A percentile compares a stretch with the other conserved stretches of the same genome.
Conservation (phyloP, 2,797 vertebrate genomes). For the Phylloscopus collybita region DNA sequence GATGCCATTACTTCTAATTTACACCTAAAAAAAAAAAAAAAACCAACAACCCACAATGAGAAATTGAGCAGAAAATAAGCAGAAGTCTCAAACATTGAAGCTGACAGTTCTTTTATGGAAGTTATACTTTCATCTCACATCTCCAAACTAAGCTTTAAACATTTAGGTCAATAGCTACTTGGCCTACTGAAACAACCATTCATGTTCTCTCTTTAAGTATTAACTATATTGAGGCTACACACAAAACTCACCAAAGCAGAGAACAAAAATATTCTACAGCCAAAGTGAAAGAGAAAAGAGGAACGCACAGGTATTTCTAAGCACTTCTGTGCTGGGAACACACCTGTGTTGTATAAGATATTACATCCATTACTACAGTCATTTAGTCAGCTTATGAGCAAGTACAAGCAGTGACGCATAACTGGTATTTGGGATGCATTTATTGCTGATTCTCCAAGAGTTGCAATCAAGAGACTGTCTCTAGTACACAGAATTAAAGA, state of each 20-base stretch:
- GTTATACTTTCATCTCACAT: not conserved
- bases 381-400: not conserved
- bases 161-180: not conserved
- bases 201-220: not conserved
- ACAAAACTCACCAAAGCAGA: not conserved
- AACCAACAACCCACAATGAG: not conserved
- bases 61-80: not conserved
- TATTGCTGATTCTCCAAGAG: not conserved
- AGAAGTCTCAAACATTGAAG: not conserved
- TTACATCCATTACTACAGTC: not conserved
- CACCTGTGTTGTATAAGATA: not conserved
- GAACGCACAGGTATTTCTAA: not conserved
- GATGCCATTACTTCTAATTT: not conserved
- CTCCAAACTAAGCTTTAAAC: not conserved
- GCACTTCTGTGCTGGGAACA: not conserved
- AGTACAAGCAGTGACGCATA: not conserved
- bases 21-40: not conserved
- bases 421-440: not conserved
- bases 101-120: not conserved
- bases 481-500: not conserved
- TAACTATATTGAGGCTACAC: not conserved
- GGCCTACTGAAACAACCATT: not conserved
- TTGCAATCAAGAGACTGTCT: not conserved
- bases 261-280: slow-evolving; percentile 14
- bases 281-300: not conserved